phyloP scores from a whole-genome alignment of 2,797 vertebrate species.

The Gadopsis bispinosus region DNA sequence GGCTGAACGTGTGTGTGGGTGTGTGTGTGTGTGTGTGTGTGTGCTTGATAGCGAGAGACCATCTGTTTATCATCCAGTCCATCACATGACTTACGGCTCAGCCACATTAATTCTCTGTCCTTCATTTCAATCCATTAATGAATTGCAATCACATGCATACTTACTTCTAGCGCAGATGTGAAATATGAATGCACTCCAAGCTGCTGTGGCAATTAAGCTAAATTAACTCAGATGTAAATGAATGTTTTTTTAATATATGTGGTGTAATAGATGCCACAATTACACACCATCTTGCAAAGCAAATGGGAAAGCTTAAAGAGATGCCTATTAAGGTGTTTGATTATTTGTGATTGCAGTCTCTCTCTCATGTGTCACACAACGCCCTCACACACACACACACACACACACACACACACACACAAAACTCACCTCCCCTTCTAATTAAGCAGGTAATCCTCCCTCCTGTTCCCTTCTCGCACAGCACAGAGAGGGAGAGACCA shows the following conservation, averaged over 20 bases:
- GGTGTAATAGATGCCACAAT: conserved; percentile 13
- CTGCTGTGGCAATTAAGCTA: conserved; percentile 14
- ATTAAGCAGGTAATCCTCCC: conserved; percentile 68
- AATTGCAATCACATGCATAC: conserved; percentile 59
- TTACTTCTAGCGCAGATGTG: conserved; percentile 10
- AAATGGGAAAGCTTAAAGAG: conserved; percentile 43
- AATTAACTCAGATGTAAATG: conserved; percentile 20
- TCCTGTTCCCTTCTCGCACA: conserved; percentile 39
- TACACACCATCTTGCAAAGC: conserved; percentile 37
- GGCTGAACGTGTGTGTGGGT: not conserved
- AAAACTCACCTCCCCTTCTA: conserved; percentile 46
- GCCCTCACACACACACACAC: conserved; percentile 8
- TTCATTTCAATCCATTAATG: conserved; percentile 57
- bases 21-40: conserved; percentile 5
- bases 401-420: conserved; percentile 8
- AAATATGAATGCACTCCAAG: conserved; percentile 7
- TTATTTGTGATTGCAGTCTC: conserved; percentile 50
- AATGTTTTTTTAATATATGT: conserved; percentile 18
- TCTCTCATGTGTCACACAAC: conserved; percentile 22
- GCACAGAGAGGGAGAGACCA: conserved; percentile 43
- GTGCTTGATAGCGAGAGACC: conserved; percentile 36
- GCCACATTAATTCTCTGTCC: conserved; percentile 31
- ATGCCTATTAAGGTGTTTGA: conserved; percentile 53
- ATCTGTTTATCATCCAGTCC: conserved; percentile 77
- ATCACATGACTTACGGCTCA: conserved; percentile 68